Evolutionary conservation across 2,113 vertebrate species (phyloP).

Genomic region (Oncorhynchus clarkii): DNA sequence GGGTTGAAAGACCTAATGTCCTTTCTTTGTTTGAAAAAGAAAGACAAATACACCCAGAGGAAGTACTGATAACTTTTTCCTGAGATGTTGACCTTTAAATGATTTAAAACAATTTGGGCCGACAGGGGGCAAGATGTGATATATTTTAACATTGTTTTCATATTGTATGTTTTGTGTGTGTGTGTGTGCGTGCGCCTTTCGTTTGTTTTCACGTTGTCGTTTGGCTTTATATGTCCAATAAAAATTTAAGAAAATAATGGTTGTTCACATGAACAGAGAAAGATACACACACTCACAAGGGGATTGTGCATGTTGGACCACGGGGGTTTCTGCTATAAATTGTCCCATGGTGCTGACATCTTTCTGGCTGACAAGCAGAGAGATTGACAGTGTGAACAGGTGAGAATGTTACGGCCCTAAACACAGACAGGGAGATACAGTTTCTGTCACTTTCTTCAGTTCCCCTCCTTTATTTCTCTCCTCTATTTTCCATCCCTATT

Average conservation of each 20-base stretch:
- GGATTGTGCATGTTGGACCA: not conserved
- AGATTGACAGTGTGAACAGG: slow-evolving; percentile 61
- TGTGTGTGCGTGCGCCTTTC: too few species aligned
- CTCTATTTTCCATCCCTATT: not conserved
- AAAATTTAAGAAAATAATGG: too few species aligned
- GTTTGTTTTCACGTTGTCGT: too few species aligned
- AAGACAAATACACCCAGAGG: too few species aligned
- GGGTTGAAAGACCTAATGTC: too few species aligned
- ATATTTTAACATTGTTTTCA: too few species aligned
- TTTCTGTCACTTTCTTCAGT: slow-evolving; percentile 50
- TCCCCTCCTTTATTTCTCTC: not conserved
- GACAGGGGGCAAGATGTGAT: not conserved
- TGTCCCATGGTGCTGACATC: slow-evolving; percentile 41
- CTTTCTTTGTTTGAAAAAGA: too few species aligned
- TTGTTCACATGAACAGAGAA: too few species aligned
- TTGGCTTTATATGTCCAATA: too few species aligned
- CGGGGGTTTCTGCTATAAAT: slow-evolving; percentile 33
- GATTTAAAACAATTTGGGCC: not conserved
- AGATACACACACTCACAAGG: too few species aligned
- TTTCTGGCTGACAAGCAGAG: slow-evolving; percentile 27
- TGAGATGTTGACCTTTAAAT: not conserved
- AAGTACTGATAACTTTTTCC: not conserved
- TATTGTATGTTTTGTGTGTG: too few species aligned
- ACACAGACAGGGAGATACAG: slow-evolving; percentile 24
- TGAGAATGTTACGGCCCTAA: slow-evolving; percentile 57